phyloP scores from a whole-genome alignment of 53 echinoderm and acorn worm species.

The Echinometra lucunter region DNA sequence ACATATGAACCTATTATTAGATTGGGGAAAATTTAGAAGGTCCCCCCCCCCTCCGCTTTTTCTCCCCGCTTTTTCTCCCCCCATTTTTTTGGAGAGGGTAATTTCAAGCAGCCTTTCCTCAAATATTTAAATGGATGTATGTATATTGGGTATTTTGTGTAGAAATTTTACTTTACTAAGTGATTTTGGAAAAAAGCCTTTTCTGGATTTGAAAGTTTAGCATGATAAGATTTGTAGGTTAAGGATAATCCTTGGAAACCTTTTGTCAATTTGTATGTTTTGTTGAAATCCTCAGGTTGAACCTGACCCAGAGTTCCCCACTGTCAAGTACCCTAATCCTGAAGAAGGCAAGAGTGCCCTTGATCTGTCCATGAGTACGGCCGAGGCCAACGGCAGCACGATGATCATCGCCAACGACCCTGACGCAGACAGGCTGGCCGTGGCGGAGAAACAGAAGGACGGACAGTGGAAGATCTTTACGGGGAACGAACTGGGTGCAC shows the following conservation, averaged over 20 bases:
- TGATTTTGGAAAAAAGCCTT: no score
- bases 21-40: no score
- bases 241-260: not conserved
- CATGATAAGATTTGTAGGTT: no score
- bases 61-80: no score
- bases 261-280: not conserved
- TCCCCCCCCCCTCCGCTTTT: no score
- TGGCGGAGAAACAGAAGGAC: conserved; percentile 86
- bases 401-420: conserved; percentile 97
- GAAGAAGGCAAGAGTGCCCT: conserved; percentile 99
- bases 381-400: conserved; percentile 84
- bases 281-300: conserved; percentile 69
- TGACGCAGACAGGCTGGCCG: conserved; percentile 93
- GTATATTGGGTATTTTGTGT: no score
- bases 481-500: conserved; percentile 92
- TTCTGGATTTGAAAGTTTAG: no score
- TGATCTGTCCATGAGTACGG: conserved; percentile 89
- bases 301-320: conserved; percentile 95
- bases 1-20: no score
- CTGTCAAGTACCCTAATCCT: conserved; percentile 98
- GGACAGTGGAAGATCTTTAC: conserved; percentile 96
- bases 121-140: no score
- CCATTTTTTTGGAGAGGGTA: no score
- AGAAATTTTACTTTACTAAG: no score
- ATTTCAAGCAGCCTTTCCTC: no score